Base-by-base conservation (phyloP, 2,113 vertebrate species). In the Chloebia gouldiae region DNA sequence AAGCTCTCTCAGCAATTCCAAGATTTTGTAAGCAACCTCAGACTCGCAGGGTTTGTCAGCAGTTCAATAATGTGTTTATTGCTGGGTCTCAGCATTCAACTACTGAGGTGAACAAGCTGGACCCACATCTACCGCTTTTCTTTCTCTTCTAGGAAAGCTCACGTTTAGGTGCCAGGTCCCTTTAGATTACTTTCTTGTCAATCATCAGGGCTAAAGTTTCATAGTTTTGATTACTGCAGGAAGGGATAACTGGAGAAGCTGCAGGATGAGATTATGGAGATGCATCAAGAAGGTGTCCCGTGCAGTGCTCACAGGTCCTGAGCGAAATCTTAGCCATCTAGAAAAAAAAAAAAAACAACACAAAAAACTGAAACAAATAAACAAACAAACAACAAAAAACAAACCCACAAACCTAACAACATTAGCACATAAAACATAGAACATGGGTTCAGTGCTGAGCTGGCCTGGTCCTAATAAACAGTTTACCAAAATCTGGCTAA, bases 241-340 rank as follows among this genome's bases (percentile, higher is more conserved):
- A 49, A 33, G 30, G 65, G 51, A 24, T 4, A 37, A 57, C 17
- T 10, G 47, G 12, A 42, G 78, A 69, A 72, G 45, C 57, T 47
- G 42, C 45, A 57, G 70, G 56, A 17, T 22, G 31, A 57, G 73
- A 64, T 64, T 81, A 37, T 3, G 18, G 24, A 42, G 54, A 31
- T 21, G 39, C 25, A 53, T 9, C 25, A 49, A n/a, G 39, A 60
- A 73, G 1, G 0, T 1, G 9, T 16, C 21, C 60, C 1, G 0
- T 19, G 51, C 14, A 33, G 17, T 4, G 22, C 30, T 39, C 37
- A 11, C 37, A 56, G 37, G 33, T 50, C 69, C 50, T 13, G 33
- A 85, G 57, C 63, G 77, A 70, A 65, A 72, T 22, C 51, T 76
- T 49, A 49, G 18, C 35, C 35, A 50, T 7, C 14, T 22, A n/a